Base-by-base conservation (phyloP, 2,113 vertebrate species). In the Bungarus multicinctus region DNA sequence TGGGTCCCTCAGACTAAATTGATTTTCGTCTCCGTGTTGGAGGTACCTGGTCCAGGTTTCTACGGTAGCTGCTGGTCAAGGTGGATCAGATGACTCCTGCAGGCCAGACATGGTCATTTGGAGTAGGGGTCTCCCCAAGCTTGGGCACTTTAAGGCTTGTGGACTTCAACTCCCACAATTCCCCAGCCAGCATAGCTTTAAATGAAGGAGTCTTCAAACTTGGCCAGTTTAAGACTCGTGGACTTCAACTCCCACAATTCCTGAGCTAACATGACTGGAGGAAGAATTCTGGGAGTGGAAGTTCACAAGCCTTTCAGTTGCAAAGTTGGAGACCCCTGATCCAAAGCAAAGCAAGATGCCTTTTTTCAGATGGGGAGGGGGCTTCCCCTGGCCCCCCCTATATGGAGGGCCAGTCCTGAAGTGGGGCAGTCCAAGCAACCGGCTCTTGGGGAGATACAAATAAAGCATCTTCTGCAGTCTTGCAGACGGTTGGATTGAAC, bases 1-100 rank as follows among this genome's bases (percentile, higher is more conserved):
- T 4, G 14, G 64, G 0, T n/a, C 64, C 30, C 14, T 18, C 0
- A 0, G n/a, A 74, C 64, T 2, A 18, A 74, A 2, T 18, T 1
- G 14, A 18, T 5, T 30, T 16, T 30, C 5, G 2, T 74, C n/a
- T 34, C 14, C 2, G 0, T 27, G 27, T 12, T 16, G 64, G 64
- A 69, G 0, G 58, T 0, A 7, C 20, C 6, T 8, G 5, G 55
- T 57, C 55, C 22, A 57, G 22, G 20, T 57, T 57, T 55, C 5
- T 55, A 22, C 4, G 22, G 20, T 7, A 22, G 22, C 55, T 57
- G 30, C 30, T 14, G 30, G 64, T n/a, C 30, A 69, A 69, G 30
- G 64, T 34, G 30, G 64, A 16, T 4, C 12, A n/a, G 64, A 34
- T n/a, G 64, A 16, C 12, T 16, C 4, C 58, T 57, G 55, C 55